Base-by-base conservation (phyloP, 2,113 vertebrate genomes). In the Cynopterus brachyotis region DNA sequence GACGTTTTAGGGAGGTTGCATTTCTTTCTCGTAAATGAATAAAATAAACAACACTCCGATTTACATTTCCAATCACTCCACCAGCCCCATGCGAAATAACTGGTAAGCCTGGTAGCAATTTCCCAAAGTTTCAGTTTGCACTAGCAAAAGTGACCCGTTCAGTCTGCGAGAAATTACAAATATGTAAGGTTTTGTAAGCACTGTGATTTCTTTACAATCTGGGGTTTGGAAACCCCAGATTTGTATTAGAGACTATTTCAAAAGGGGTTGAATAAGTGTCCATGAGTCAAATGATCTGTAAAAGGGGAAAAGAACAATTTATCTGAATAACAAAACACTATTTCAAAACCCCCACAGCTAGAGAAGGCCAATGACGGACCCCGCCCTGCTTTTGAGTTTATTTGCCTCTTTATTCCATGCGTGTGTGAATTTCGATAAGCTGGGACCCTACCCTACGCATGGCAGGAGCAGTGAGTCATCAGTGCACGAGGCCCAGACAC, bases 131-230 rank as follows among this genome's bases (percentile, higher is more conserved):
- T 69, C 55, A 40, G 60, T 81, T 26, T 30, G 6, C 2, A 11
- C 35, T 40, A 35, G 85, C 55, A 76, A 93, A 91, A 92, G 40
- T 83, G 66, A 47, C 30, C 9, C 62, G 13, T 12, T 26, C 22
- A 40, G 20, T 50, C 79, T 79, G 57, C 17, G 47, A 94, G 12
- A 80, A 95, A 92, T 89, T 59, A 92, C 73, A 96, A 62, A 60
- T 47, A 89, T 26, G 72, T 84, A 72, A 69, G 2, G 26, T 64
- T 80, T 93, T 42, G 8, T 37, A 93, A 95, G 24, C 50, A 45
- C 4, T 57, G 30, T 9, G 30, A 95, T 15, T 60, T 72, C 40
- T 86, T 94, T 50, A 66, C 67, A 76, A 50, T 50, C 47, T 50
- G 50, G 50, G 82, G 84, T 60, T 79, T 42, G 37, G 73, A 94